Conservation (phyloP, 2,113 vertebrate species). For the Galeopterus variegatus region DNA sequence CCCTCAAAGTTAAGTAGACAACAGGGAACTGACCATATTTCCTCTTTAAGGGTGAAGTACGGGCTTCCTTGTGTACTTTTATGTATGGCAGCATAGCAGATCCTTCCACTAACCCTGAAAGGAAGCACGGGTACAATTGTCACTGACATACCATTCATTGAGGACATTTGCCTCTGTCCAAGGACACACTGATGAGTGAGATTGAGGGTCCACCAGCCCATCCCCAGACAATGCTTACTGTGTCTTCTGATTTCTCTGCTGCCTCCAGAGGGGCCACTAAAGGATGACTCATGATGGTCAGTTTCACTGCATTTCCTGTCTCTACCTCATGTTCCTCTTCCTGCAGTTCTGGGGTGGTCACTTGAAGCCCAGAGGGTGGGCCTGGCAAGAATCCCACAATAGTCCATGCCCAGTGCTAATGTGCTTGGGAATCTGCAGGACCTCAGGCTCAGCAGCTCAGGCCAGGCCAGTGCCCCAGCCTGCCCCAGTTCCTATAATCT, state of each 20-base stretch:
- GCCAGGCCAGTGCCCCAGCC: neutral
- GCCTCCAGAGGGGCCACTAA: neutral
- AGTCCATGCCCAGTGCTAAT: neutral
- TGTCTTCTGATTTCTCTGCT: neutral
- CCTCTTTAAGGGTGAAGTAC: neutral
- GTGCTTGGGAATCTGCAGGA: neutral
- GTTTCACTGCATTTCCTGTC: neutral
- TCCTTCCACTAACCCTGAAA: neutral
- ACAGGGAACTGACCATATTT: neutral
- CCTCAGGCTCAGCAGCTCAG: neutral
- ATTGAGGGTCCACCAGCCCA: neutral
- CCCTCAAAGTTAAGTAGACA: neutral
- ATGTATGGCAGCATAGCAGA: neutral
- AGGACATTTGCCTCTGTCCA: neutral
- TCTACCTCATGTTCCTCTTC: neutral
- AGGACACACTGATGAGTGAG: neutral
- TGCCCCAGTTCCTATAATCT: neutral
- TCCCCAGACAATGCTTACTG: neutral
- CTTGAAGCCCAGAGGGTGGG: neutral
- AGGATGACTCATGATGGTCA: neutral
- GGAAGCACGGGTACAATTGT: neutral
- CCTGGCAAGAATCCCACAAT: neutral
- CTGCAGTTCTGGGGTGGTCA: neutral
- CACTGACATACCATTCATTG: fast-evolving
- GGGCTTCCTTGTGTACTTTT: neutral